A percentile compares a stretch with the other conserved stretches of the same genome.
Conservation (phyloP, 2,888 invertebrate species). For the Brachycybe producta region DNA sequence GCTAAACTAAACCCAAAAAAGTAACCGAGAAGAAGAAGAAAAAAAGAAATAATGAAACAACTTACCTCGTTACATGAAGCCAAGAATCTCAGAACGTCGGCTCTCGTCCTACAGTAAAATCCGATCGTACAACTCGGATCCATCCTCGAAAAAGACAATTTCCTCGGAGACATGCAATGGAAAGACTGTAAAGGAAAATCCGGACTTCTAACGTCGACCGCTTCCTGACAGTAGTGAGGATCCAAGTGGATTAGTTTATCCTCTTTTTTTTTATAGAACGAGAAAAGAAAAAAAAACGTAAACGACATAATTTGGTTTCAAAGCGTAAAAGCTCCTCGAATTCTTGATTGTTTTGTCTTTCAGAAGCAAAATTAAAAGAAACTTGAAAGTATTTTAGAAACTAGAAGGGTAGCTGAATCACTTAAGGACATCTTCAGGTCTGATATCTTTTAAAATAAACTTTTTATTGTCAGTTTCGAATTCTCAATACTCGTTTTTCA, state of each 20-base stretch:
- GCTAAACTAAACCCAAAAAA: neutral
- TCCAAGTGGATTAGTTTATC: slow-evolving; percentile 83
- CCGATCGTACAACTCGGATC: slow-evolving; percentile 87
- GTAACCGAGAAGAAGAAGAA: neutral
- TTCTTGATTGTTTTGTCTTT: too few species aligned
- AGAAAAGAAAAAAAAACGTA: too few species aligned
- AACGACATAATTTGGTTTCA: neutral
- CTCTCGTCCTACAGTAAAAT: slow-evolving; percentile 64
- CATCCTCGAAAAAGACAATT: slow-evolving; percentile 70
- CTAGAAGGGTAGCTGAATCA: too few species aligned
- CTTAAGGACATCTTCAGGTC: too few species aligned
- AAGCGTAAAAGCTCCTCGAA: too few species aligned
- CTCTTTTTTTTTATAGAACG: too few species aligned
- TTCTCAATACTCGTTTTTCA: too few species aligned
- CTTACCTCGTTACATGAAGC: slow-evolving; percentile 17
- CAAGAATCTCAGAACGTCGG: slow-evolving; percentile 62
- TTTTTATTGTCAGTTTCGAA: too few species aligned
- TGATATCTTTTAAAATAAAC: too few species aligned
- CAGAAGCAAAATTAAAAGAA: too few species aligned
- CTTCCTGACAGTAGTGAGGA: slow-evolving; percentile 88
- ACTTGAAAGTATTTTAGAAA: too few species aligned
- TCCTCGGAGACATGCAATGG: slow-evolving; percentile 74
- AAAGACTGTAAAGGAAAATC: slow-evolving; percentile 50
- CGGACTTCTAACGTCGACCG: slow-evolving; percentile 66
- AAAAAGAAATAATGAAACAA: neutral